phyloP scores from a whole-genome alignment of 2,888 invertebrate species.

The Pyralis farinalis region DNA sequence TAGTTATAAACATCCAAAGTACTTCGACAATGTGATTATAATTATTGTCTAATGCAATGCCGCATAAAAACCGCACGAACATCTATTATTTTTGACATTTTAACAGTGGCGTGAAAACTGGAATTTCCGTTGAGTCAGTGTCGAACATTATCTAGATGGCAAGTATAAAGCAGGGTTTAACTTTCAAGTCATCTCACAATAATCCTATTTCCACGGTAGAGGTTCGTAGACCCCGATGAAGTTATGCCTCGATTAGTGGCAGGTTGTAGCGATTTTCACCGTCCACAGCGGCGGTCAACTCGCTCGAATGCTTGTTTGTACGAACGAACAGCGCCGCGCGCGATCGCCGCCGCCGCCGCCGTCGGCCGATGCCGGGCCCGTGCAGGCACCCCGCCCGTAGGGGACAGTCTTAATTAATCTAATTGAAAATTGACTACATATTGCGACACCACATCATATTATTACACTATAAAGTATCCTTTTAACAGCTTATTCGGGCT shows the following conservation, averaged over 20 bases:
- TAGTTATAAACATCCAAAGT: no score
- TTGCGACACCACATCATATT: constrained; percentile 9
- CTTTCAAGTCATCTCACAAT: constrained; percentile 55
- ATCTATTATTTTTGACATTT: no score
- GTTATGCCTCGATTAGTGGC: not conserved
- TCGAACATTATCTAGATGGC: constrained; percentile 24
- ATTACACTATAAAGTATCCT: constrained; percentile 17
- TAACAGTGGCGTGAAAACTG: not conserved
- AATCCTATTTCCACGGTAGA: constrained; percentile 71
- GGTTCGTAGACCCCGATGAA: constrained; percentile 62
- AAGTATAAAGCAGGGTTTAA: constrained; percentile 48
- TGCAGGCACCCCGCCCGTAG: constrained; percentile 36
- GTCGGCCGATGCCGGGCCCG: constrained; percentile 29
- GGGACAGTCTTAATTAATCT: constrained; percentile 54
- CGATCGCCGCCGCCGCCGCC: constrained; percentile 41
- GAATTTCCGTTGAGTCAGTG: constrained; percentile 11
- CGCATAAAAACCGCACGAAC: no score
- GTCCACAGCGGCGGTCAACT: no score
- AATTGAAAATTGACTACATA: constrained; percentile 51
- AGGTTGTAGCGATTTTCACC: constrained; percentile 11
- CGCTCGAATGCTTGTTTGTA: no score
- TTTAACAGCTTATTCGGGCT: constrained; percentile 16
- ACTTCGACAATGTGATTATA: no score
- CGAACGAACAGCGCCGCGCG: no score
- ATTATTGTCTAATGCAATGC: no score